phyloP scores from a whole-genome alignment of 64 coral and sea anemone species.

The Astreopora myriophthalma region DNA sequence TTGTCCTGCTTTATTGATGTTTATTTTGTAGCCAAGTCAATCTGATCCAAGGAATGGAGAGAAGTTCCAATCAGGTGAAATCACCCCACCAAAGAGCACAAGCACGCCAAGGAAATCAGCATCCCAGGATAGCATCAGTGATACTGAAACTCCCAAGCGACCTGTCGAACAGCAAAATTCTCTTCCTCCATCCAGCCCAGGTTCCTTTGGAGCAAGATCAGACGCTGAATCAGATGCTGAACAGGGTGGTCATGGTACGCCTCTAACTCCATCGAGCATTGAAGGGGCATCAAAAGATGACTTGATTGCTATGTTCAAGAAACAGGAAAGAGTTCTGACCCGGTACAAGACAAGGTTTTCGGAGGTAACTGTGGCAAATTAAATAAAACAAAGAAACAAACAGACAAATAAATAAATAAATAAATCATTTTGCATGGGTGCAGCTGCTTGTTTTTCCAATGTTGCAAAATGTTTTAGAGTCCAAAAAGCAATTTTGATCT shows the following conservation, averaged over 20 bases:
- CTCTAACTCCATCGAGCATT: conserved; percentile 39
- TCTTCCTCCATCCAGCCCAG: conserved; percentile 60
- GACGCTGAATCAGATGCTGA: conserved; percentile 88
- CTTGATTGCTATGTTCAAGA: conserved; percentile 75
- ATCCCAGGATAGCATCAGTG: conserved; percentile 50
- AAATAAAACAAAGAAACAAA: no score
- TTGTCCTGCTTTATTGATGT: not conserved
- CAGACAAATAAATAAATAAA: no score
- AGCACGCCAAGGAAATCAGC: conserved; percentile 71
- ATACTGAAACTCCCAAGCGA: conserved; percentile 68
- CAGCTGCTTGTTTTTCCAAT: no score
- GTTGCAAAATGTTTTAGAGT: no score
- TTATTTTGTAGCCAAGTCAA: not conserved
- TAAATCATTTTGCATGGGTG: no score
- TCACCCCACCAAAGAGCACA: conserved; percentile 61
- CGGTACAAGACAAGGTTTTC: conserved; percentile 98
- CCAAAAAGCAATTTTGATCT: no score
- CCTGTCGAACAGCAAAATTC: not conserved
- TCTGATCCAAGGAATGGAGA: conserved; percentile 64
- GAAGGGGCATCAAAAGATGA: conserved; percentile 92
- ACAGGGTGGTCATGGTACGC: conserved; percentile 49
- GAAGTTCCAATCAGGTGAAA: conserved; percentile 25
- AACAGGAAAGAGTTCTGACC: conserved; percentile 88
- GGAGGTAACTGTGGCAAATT: conserved; percentile 60
- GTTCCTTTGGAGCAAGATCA: conserved; percentile 54